Conservation (phyloP, 2,797 vertebrate species). For the Natrix natrix region DNA sequence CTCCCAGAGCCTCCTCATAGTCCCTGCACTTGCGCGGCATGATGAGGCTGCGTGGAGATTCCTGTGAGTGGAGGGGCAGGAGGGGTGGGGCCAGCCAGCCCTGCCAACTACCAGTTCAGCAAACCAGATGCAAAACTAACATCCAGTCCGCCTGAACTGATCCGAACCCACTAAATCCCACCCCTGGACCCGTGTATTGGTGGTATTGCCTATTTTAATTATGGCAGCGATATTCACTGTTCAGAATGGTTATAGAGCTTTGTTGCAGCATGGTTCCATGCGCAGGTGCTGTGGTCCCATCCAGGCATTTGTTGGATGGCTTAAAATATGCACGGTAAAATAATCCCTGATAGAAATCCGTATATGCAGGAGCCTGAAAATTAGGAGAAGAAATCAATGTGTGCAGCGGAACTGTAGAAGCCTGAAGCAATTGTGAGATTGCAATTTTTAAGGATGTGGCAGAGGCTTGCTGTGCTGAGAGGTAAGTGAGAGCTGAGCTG, state of each 20-base stretch:
- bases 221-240: neutral
- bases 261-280: neutral
- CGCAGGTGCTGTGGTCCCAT: neutral
- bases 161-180: no score
- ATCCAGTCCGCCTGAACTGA: no score
- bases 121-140: no score
- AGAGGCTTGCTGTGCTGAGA: neutral
- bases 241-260: neutral
- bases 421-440: neutral
- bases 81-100: no score
- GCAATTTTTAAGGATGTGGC: neutral
- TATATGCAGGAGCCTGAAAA: neutral
- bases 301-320: neutral
- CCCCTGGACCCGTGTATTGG: neutral
- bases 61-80: no score
- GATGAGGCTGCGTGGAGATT: no score
- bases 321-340: neutral
- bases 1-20: no score
- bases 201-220: neutral
- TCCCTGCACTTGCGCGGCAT: no score
- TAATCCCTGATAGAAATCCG: neutral
- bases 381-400: neutral
- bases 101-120: no score
- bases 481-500: neutral
- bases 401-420: neutral